Conservation (phyloP, 2,113 vertebrate species). For the Elephantulus edwardii region DNA sequence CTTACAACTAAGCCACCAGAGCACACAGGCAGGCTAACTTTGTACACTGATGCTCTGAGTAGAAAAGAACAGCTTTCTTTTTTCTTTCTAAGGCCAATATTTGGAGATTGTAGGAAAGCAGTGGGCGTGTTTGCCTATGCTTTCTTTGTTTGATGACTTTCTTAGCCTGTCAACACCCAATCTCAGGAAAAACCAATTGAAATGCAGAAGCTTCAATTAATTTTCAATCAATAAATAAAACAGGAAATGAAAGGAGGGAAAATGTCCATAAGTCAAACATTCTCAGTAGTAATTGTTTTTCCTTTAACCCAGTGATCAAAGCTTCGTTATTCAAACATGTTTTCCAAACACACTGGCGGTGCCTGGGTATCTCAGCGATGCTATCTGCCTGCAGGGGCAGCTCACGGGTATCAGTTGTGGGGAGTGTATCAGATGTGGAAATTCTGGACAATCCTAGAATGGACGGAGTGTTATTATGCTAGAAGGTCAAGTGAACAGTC, state of each 20-base stretch:
- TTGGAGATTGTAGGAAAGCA: not conserved
- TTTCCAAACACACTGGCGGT: not conserved
- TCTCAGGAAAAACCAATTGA: slow-evolving; percentile 5
- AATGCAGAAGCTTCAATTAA: not conserved
- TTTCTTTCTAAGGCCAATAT: not conserved
- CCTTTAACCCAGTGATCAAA: not conserved
- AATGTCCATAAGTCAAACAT: not conserved
- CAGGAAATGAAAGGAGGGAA: not conserved
- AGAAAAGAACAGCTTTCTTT: not conserved
- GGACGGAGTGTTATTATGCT: not conserved
- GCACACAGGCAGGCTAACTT: not conserved
- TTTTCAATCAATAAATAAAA: not conserved
- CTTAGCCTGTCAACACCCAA: not conserved
- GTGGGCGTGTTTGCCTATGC: not conserved
- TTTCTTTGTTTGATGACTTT: not conserved
- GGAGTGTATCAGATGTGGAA: not conserved
- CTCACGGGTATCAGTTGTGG: not conserved
- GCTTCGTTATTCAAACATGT: not conserved
- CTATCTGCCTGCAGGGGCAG: not conserved
- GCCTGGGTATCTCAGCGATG: not conserved
- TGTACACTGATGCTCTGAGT: not conserved
- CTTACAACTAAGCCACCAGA: no score
- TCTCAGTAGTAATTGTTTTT: not conserved
- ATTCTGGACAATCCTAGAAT: not conserved
- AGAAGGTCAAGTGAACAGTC: not conserved